Conservation (phyloP, 2,113 vertebrate genomes). For the Tupaia chinensis region DNA sequence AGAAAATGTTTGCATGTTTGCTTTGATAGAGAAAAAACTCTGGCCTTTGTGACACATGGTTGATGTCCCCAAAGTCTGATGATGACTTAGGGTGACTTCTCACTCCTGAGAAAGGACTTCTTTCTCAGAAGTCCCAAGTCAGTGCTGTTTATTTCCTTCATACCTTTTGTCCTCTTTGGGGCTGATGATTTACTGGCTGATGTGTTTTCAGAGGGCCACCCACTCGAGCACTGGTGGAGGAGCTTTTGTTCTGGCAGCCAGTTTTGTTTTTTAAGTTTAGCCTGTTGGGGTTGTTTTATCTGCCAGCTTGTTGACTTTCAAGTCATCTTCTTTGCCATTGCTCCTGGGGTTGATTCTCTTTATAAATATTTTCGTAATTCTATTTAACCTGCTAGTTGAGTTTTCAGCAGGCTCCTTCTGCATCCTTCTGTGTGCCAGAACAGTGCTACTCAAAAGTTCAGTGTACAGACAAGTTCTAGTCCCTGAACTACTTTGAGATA, state of each 20-base stretch:
- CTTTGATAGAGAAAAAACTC: neutral
- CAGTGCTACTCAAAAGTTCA: slow-evolving; percentile 62
- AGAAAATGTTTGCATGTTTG: neutral
- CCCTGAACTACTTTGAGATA: neutral
- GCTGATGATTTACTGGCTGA: slow-evolving; percentile 54
- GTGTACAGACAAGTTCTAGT: neutral
- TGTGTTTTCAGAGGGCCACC: neutral
- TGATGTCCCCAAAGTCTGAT: neutral
- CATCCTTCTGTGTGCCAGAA: neutral
- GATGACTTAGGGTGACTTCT: slow-evolving; percentile 21
- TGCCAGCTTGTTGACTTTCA: slow-evolving; percentile 54
- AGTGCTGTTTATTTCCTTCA: neutral
- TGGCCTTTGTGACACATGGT: slow-evolving; percentile 18
- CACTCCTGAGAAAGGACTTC: neutral
- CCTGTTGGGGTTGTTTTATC: slow-evolving; percentile 36
- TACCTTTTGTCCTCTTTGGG: neutral
- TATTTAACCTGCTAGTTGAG: slow-evolving; percentile 1
- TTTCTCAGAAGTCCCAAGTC: slow-evolving; percentile 6
- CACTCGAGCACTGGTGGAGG: neutral
- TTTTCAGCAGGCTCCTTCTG: neutral
- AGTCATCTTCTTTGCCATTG: slow-evolving; percentile 53
- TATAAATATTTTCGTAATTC: slow-evolving; percentile 4
- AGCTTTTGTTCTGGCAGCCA: neutral
- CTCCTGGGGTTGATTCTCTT: slow-evolving; percentile 34
- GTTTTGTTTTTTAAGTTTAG: slow-evolving; percentile 43